phyloP scores from a whole-genome alignment of 1,140 invertebrate species.

The Macrobrachium nipponense region DNA sequence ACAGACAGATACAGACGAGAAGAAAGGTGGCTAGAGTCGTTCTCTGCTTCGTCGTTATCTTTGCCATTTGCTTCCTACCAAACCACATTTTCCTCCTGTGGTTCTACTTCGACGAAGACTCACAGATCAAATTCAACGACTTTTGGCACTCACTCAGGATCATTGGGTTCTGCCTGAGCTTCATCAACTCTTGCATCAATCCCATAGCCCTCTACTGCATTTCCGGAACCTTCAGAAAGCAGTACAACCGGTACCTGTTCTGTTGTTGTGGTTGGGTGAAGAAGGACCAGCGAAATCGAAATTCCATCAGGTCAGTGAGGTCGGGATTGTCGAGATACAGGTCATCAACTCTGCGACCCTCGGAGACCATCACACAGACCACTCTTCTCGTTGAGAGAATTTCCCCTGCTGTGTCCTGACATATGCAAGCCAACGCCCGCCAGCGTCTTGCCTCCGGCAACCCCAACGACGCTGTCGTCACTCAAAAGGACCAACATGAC shows the following conservation, averaged over 20 bases:
- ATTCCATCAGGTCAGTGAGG: constrained; percentile 22
- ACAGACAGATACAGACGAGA: constrained; percentile 29
- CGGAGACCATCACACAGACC: constrained; percentile 45
- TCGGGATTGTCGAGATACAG: constrained; percentile 38
- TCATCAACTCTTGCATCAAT: constrained; percentile 53
- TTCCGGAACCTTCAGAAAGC: constrained; percentile 51
- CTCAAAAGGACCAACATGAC: too few species aligned
- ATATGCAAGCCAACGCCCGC: constrained; percentile 10
- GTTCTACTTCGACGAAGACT: constrained; percentile 36
- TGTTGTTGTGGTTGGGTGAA: constrained; percentile 36
- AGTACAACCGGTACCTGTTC: constrained; percentile 52
- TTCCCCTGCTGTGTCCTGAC: constrained; percentile 28
- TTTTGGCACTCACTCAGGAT: constrained; percentile 38
- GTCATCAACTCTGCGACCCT: constrained; percentile 34
- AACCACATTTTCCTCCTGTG: constrained; percentile 42
- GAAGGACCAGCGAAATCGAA: background rate
- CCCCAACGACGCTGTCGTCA: background rate
- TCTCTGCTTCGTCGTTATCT: constrained; percentile 46
- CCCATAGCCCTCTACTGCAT: constrained; percentile 54
- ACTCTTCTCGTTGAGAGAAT: constrained; percentile 32
- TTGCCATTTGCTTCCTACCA: constrained; percentile 46
- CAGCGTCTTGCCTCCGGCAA: background rate
- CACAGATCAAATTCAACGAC: constrained; percentile 18
- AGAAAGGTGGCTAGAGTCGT: constrained; percentile 50
- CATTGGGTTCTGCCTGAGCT: constrained; percentile 46